phyloP scores from a whole-genome alignment of 2,888 invertebrate species.

The Aphidius colemani region DNA sequence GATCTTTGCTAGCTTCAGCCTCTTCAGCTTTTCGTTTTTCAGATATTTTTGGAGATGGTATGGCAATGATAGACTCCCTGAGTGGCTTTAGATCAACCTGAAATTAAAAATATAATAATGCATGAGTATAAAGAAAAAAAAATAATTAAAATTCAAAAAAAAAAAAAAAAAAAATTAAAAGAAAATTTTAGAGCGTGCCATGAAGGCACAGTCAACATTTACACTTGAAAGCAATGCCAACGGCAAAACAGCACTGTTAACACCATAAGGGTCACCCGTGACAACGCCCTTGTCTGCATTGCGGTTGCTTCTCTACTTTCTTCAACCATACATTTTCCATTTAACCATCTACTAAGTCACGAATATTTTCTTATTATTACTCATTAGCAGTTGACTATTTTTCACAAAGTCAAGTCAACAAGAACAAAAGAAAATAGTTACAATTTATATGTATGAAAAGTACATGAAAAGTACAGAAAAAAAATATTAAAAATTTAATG shows the following conservation, averaged over 20 bases:
- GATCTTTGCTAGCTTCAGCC: conserved; percentile 79
- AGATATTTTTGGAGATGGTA: conserved; percentile 60
- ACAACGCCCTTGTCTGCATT: conserved; percentile 60
- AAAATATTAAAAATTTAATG: too few relatives aligned
- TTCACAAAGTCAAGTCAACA: neutral
- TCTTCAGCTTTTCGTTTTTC: conserved; percentile 86
- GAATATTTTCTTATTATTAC: conserved; percentile 12
- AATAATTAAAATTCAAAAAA: neutral
- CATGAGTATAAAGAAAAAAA: neutral
- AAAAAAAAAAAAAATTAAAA: neutral
- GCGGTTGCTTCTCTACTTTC: conserved; percentile 46
- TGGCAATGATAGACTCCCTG: conserved; percentile 52
- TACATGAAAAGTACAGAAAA: neutral
- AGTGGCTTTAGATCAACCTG: conserved; percentile 58
- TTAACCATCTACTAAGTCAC: conserved; percentile 25
- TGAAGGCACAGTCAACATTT: neutral
- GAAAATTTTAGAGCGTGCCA: neutral
- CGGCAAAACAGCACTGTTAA: conserved; percentile 41
- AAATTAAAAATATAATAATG: conserved; percentile 35
- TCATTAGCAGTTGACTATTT: conserved; percentile 8
- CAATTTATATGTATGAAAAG: neutral
- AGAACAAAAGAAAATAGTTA: neutral
- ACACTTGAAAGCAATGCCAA: conserved; percentile 35
- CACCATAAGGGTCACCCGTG: conserved; percentile 54
- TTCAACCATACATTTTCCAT: conserved; percentile 34